Evolutionary conservation across 2,888 invertebrate species (phyloP), one percentile per base, ranked within the genome.

Genomic region (Sepioteuthis lessoniana): DNA sequence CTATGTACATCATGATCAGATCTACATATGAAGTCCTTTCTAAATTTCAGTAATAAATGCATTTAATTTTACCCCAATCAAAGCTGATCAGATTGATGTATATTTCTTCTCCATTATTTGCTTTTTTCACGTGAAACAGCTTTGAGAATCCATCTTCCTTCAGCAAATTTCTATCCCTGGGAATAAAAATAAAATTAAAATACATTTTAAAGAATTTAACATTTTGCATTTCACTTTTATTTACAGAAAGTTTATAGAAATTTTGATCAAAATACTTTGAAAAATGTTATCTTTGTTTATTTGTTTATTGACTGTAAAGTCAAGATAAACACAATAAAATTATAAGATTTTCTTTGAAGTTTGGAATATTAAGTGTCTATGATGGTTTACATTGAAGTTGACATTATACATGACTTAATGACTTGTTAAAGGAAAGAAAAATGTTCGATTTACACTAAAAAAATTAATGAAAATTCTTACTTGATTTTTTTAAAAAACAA

Each of bases 1-100:
- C 19, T 47, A 21, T 25, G 1, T 55, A 35, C n/a, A 13, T n/a
- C n/a, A n/a, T 76, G 13, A 76, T 76, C n/a, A 76, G n/a, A n/a
- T 76, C 19, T n/a, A 35, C 35, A 76, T 35, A n/a, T 55, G 55
- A 21, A 55, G n/a, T 8, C n/a, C 10, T 76, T 76, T 76, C 35
- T n/a, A 35, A 76, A 76, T 16, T 76, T 13, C n/a, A 35, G n/a
- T 76, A 42, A 93, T 7, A 47, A 93, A 19, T 90, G 25, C 42
- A 93, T 35, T 76, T 38, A 91, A 37, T 31, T 93, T 94, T 95
- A 97, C 97, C 97, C 96, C 96, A 97, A 38, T 97, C 96, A 94
- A 96, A 96, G 95, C 97, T 97, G 90, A 97, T 96, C 37, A 97
- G 95, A 94, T 96, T 95, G 42, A 97, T 96, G 94, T 92, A 95